Evolutionary conservation across 2,797 vertebrate genomes (phyloP).

Genomic region (Melanotaenia parkinsoni): DNA sequence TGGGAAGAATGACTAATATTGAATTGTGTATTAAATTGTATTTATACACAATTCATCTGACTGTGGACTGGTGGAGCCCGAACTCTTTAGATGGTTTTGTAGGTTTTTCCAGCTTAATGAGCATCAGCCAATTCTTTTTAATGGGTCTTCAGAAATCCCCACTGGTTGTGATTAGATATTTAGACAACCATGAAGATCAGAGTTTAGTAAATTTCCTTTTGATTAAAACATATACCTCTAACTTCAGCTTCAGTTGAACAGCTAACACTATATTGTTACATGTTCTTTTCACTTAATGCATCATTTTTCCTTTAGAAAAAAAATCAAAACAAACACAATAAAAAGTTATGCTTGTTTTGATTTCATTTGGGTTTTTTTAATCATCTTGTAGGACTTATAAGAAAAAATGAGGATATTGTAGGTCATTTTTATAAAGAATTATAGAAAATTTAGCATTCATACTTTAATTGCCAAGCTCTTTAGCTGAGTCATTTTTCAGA

Average conservation of each 20-base stretch:
- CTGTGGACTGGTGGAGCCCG: neutral
- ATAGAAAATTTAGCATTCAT: neutral
- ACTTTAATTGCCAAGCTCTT: neutral
- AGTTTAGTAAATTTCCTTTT: neutral
- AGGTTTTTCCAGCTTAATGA: neutral
- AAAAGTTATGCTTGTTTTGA: neutral
- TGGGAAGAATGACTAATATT: neutral
- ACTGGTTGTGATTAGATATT: neutral
- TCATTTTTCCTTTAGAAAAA: neutral
- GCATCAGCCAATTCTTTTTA: neutral
- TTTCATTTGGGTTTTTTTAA: neutral
- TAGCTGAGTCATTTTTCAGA: slow-evolving; percentile 14
- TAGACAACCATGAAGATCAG: neutral
- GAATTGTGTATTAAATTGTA: neutral
- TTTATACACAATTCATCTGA: neutral
- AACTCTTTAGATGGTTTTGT: neutral
- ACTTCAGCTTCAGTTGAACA: neutral
- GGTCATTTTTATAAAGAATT: neutral
- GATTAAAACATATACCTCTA: neutral
- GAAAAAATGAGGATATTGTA: neutral
- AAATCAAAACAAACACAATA: neutral
- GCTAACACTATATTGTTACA: neutral
- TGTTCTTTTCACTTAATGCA: neutral
- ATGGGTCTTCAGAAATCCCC: neutral
- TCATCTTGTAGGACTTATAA: neutral